Percentiles rank a stretch among this genome's conserved stretches.
Conservation (phyloP, 2,113 vertebrate species). For the Zapornia atra region DNA sequence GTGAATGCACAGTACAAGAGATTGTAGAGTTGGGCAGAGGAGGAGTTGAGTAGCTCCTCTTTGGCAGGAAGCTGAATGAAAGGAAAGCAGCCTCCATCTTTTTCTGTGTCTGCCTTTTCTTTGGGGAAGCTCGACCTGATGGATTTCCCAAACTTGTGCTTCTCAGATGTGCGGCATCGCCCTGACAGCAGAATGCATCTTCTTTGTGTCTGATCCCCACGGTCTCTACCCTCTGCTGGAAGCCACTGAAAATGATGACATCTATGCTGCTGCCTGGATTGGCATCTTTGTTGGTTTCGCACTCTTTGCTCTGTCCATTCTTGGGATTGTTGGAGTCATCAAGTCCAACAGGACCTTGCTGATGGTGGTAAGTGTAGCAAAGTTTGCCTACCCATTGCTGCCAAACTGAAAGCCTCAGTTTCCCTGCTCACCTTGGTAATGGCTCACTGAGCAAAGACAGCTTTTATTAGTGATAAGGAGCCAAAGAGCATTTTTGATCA, state of each 20-base stretch:
- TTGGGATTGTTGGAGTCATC: constrained; percentile 77
- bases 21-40: background rate
- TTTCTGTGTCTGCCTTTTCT: background rate
- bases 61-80: background rate
- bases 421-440: background rate
- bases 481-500: background rate
- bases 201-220: constrained; percentile 74
- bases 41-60: background rate
- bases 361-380: constrained; percentile 71
- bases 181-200: constrained; percentile 84
- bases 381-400: background rate
- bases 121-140: background rate
- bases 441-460: background rate
- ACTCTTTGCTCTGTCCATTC: constrained; percentile 76
- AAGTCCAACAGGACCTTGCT: constrained; percentile 75
- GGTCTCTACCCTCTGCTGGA: constrained; percentile 73
- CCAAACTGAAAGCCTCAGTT: background rate
- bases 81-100: background rate
- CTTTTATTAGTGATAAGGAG: background rate
- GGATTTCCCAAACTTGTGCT: background rate
- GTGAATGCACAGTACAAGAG: background rate
- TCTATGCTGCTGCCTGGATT: constrained; percentile 81
- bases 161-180: constrained; percentile 79
- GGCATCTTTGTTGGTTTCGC: constrained; percentile 82
- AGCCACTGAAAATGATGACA: constrained; percentile 73